These are phyloP conservation scores for Parauchenoglanis ngamensis DNA, from an alignment of 2,797 vertebrate genomes.

Conservation along the genomic window DNA sequence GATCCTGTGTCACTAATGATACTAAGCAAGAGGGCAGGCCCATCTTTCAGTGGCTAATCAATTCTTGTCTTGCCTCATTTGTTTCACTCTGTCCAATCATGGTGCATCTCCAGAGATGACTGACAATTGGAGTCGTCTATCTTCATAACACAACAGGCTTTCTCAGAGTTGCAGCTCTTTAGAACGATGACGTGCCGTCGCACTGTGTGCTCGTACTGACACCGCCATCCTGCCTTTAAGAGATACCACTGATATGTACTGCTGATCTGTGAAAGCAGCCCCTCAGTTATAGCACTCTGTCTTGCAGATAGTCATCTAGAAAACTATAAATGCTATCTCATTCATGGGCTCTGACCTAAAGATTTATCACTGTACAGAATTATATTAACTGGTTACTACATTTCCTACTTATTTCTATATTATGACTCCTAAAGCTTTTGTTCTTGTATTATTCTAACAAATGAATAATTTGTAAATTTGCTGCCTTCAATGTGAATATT, in stretches of 20 bases:
- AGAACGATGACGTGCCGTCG: constrained; percentile 35
- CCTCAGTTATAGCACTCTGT: constrained; percentile 1
- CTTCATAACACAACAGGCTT: constrained; percentile 66
- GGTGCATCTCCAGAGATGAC: constrained; percentile 67
- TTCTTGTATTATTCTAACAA: constrained; percentile 38
- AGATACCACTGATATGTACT: constrained; percentile 32
- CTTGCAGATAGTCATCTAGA: constrained; percentile 34
- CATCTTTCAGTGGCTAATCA: constrained; percentile 73
- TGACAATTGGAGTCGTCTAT: constrained; percentile 62
- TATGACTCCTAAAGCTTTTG: not conserved
- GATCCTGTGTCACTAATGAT: constrained; percentile 69
- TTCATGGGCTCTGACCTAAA: not conserved
- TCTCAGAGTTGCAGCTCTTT: constrained; percentile 63
- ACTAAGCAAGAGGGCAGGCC: constrained; percentile 67
- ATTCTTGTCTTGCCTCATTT: constrained; percentile 72
- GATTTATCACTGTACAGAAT: constrained; percentile 30
- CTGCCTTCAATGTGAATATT: not conserved
- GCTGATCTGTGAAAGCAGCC: constrained; percentile 22
- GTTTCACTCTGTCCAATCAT: constrained; percentile 67
- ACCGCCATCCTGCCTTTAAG: constrained; percentile 6
- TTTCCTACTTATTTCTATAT: not conserved
- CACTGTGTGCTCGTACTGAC: constrained; percentile 15
- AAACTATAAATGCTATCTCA: constrained; percentile 17
- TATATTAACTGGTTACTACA: not conserved
- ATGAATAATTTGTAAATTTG: constrained; percentile 24